Base-by-base conservation (phyloP, 2,888 invertebrate species). In the Sarcophaga caerulescens region DNA sequence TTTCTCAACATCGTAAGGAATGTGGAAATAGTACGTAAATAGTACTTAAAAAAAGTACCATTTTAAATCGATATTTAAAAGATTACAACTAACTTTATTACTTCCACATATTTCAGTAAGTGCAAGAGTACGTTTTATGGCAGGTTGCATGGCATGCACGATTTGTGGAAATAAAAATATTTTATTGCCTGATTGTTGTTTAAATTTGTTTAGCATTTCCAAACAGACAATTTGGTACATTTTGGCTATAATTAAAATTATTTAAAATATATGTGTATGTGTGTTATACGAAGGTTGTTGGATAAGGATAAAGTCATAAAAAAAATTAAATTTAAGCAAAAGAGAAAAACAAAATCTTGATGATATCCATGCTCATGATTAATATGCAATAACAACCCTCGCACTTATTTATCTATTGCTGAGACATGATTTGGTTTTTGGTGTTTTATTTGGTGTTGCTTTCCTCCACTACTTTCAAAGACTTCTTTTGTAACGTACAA, bases 111-210 rank as follows among this genome's bases (percentile, higher is more conserved):
- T 52, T 14, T 8, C 10, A 35, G 19, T 57, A 14, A 14, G 6
- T 23, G n/a, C 45, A n/a, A 57, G 12, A 12, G 70, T 47, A 73
- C 76, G 35, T 52, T 52, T 52, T 0, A 3, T 82, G 47, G 83
- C 59, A 75, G 57, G 62, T 23, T 75, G 69, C n/a, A 68, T 68
- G 76, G 14, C 60, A 71, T 71, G 62, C 85, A 85, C 76, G 82
- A 80, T 52, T 83, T 45, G 68, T 35, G 17, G 14, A 52, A 17
- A 70, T 82, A 68, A 60, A 52, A 62, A 23, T 63, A 81, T 83
- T 81, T 83, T 81, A 81, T 84, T 74, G 79, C 80, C 47, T 86
- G 80, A 86, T 86, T 86, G 83, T 83, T 86, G 85, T 84, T 83
- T 74, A 69, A 81, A 77, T 83, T 77, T 77, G 60, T 59, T 81